phyloP scores from a whole-genome alignment of 2,797 vertebrate species.

The Philypnodon macrostomus region DNA sequence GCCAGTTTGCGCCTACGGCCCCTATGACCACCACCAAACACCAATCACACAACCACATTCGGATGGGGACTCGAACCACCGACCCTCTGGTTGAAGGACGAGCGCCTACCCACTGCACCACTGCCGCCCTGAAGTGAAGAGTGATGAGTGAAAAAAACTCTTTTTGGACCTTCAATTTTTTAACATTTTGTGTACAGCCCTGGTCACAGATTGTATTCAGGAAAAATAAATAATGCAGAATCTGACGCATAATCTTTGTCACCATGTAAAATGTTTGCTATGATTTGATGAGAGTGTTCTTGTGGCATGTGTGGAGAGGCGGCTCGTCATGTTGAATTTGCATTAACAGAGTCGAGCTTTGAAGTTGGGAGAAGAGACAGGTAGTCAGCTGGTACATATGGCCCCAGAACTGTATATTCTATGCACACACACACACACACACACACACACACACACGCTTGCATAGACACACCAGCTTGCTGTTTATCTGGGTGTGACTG shows the following conservation, averaged over 20 bases:
- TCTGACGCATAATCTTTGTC: constrained; percentile 3
- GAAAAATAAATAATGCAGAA: background rate
- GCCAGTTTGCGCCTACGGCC: too few relatives aligned
- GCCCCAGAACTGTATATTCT: background rate
- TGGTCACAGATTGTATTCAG: too few relatives aligned
- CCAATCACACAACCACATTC: too few relatives aligned
- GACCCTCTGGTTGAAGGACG: too few relatives aligned
- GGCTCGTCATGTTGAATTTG: constrained; percentile 28
- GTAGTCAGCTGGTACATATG: constrained; percentile 20
- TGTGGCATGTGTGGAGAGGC: too few relatives aligned
- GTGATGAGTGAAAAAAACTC: too few relatives aligned
- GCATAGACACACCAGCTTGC: constrained; percentile 19
- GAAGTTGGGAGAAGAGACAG: constrained; percentile 9
- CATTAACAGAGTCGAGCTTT: constrained; percentile 11
- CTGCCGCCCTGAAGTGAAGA: too few relatives aligned
- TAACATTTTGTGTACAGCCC: too few relatives aligned
- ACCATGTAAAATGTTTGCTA: constrained; percentile 8
- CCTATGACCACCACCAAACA: too few relatives aligned
- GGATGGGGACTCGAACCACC: too few relatives aligned
- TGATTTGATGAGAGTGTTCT: constrained; percentile 14
- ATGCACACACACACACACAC: constrained; percentile 8
- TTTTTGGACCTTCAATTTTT: too few relatives aligned
- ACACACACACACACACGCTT: constrained; percentile 4
- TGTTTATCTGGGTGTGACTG: constrained; percentile 48
- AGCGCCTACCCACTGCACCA: too few relatives aligned